phyloP scores from a whole-genome alignment of 2,113 vertebrate species.

The Cettia cetti region DNA sequence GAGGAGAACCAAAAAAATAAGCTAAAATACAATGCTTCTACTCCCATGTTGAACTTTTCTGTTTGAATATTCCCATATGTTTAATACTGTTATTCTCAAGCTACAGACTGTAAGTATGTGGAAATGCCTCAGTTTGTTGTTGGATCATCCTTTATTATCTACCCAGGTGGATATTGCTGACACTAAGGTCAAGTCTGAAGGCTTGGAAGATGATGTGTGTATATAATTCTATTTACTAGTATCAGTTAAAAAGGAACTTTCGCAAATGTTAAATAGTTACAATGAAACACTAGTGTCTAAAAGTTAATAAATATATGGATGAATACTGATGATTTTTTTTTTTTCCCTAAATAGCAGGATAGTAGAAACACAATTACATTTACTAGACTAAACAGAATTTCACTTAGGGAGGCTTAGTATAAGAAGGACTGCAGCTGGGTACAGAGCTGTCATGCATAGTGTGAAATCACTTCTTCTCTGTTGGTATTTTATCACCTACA shows the following conservation, averaged over 20 bases:
- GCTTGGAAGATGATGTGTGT: background rate
- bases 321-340: background rate
- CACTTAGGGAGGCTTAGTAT: background rate
- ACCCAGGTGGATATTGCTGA: background rate
- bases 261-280: background rate
- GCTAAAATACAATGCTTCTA: background rate
- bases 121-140: background rate
- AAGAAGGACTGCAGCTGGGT: constrained; percentile 2
- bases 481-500: background rate
- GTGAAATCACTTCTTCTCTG: background rate
- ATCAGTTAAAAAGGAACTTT: background rate
- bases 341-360: background rate
- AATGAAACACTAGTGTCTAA: background rate
- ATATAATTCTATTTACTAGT: background rate
- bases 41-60: background rate
- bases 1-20: background rate
- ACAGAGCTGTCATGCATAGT: background rate
- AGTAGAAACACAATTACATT: background rate
- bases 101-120: background rate
- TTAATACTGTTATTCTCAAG: background rate
- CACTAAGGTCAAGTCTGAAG: background rate
- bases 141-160: background rate
- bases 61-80: background rate
- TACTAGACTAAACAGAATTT: background rate
- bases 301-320: background rate